Conservation (phyloP, 2,113 vertebrate genomes). For the Istiophorus platypterus region DNA sequence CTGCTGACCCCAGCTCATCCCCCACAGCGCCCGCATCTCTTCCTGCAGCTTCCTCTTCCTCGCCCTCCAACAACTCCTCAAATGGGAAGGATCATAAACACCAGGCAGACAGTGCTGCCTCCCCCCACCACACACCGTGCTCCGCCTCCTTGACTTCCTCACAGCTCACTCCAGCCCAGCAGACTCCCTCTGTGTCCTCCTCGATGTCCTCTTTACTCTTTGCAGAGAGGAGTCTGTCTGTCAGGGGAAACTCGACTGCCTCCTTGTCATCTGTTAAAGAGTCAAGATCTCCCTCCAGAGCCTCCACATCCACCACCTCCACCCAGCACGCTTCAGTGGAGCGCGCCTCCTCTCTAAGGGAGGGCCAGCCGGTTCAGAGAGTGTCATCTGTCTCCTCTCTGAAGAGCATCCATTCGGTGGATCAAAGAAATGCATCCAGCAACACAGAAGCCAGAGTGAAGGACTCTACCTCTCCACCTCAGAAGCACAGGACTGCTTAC, state of each 20-base stretch:
- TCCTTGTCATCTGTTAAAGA: conserved; percentile 68
- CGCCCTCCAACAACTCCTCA: conserved; percentile 37
- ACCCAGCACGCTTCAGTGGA: conserved; percentile 38
- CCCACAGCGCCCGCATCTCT: conserved; percentile 41
- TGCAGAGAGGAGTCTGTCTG: conserved; percentile 86
- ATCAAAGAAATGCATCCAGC: conserved; percentile 26
- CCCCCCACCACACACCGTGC: conserved; percentile 43
- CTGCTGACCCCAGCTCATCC: conserved; percentile 42
- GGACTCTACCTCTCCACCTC: conserved; percentile 49
- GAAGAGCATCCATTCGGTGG: conserved; percentile 57
- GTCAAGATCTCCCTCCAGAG: conserved; percentile 53
- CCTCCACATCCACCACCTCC: conserved; percentile 49
- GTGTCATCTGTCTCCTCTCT: conserved; percentile 62
- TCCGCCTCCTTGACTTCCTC: conserved; percentile 68
- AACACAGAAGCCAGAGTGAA: conserved; percentile 40
- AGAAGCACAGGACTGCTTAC: conserved; percentile 39
- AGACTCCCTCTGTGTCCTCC: conserved; percentile 90
- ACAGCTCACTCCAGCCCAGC: conserved; percentile 82
- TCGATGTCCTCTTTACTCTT: conserved; percentile 92
- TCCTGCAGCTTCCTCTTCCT: conserved; percentile 46
- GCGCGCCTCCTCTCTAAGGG: conserved; percentile 35
- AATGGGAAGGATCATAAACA: conserved; percentile 50
- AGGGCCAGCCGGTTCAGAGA: conserved; percentile 50
- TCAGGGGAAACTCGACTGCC: conserved; percentile 74
- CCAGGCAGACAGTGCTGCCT: neutral